phyloP scores from a whole-genome alignment of 2,888 invertebrate genomes.

The Apantesis nais region DNA sequence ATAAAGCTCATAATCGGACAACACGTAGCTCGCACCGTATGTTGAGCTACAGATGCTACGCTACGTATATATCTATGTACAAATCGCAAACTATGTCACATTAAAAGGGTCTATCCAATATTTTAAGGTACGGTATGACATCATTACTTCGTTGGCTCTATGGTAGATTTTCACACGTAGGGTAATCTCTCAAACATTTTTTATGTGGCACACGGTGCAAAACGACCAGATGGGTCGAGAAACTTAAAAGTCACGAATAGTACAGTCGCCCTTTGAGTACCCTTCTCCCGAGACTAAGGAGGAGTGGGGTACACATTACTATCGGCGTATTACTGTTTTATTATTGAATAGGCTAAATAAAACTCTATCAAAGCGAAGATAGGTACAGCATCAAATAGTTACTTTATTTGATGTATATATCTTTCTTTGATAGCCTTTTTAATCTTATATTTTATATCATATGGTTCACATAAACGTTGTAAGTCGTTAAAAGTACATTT shows the following conservation, averaged over 20 bases:
- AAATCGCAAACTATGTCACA: not conserved
- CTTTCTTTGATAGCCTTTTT: not conserved
- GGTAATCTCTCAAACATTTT: not conserved
- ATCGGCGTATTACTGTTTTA: no score
- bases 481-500: not conserved
- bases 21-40: constrained; percentile 6
- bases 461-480: not conserved
- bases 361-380: not conserved
- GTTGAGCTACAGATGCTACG: constrained; percentile 22
- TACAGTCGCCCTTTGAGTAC: not conserved
- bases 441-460: no score
- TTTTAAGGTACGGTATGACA: not conserved
- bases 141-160: not conserved
- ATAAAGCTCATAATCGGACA: constrained; percentile 4
- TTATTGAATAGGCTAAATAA: no score
- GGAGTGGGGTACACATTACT: not conserved
- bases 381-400: not conserved
- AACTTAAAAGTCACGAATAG: not conserved
- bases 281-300: not conserved
- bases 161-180: not conserved
- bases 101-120: not conserved
- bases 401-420: not conserved
- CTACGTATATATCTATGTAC: not conserved
- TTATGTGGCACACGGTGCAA: not conserved
- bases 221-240: no score